Percentiles rank a stretch among this genome's conserved stretches.
These are phyloP conservation scores for Coracopsis vasa DNA, from an alignment of 2,113 vertebrate genomes.

Conservation along the genomic window DNA sequence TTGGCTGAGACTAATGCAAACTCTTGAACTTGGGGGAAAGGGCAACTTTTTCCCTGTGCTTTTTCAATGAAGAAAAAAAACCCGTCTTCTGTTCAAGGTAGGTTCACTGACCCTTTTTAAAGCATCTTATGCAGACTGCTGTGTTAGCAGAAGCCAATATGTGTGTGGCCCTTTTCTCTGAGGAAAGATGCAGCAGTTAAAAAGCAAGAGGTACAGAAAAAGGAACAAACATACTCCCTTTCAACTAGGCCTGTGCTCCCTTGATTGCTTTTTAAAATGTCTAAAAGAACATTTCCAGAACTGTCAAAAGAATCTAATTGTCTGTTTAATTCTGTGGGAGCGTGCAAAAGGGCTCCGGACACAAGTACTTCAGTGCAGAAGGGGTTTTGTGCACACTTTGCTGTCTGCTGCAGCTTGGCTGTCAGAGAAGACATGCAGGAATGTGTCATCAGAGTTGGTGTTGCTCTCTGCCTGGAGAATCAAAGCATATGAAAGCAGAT, in stretches of 20 bases:
- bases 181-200: not conserved
- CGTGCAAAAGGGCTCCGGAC: not conserved
- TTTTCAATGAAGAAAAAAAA: not conserved
- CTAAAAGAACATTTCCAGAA: not conserved
- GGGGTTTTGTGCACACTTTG: fast-evolving
- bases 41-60: not conserved
- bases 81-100: not conserved
- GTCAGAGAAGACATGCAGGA: not conserved
- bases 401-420: not conserved
- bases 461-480: not conserved
- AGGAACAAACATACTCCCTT: not conserved
- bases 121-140: not conserved
- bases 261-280: not conserved
- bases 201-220: not conserved
- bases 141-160: not conserved
- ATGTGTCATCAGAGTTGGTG: not conserved
- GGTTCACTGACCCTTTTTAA: not conserved
- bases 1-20: not conserved
- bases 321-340: not conserved
- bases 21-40: not conserved
- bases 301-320: not conserved
- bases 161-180: not conserved
- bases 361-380: not conserved
- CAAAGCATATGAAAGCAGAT: not conserved
- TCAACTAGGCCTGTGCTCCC: not conserved